Evolutionary conservation across 2,113 vertebrate species (phyloP).

Genomic region (Tichodroma muraria): DNA sequence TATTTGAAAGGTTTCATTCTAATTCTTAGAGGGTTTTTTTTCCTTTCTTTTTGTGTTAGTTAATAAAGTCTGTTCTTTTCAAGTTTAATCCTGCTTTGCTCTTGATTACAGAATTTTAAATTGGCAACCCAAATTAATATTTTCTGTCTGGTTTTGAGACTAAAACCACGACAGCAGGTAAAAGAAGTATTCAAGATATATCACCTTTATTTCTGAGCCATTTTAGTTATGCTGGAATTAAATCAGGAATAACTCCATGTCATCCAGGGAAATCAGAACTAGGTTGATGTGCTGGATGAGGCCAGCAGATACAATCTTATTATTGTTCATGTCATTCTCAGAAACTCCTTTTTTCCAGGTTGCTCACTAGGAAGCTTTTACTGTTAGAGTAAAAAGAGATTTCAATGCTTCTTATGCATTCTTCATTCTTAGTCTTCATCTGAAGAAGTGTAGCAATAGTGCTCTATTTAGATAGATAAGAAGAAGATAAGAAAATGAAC

Average conservation of each 20-base stretch:
- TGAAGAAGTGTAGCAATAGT: neutral
- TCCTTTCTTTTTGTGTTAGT: too few relatives aligned
- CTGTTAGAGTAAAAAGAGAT: neutral
- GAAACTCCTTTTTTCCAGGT: neutral
- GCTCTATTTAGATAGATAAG: neutral
- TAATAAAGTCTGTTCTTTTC: too few relatives aligned
- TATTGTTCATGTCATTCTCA: neutral
- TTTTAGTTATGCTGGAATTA: neutral
- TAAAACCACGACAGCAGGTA: too few relatives aligned
- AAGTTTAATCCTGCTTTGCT: too few relatives aligned
- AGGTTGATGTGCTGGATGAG: neutral
- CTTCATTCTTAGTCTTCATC: neutral
- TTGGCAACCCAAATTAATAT: too few relatives aligned
- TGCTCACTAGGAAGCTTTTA: neutral
- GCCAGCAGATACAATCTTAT: neutral
- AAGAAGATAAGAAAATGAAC: neutral
- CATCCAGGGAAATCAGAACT: neutral
- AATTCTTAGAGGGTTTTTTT: too few relatives aligned
- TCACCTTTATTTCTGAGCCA: neutral
- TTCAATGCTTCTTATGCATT: neutral
- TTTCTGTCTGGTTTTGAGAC: too few relatives aligned
- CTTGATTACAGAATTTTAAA: too few relatives aligned
- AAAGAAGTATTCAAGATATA: neutral
- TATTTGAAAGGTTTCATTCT: too few relatives aligned
- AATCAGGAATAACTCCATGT: neutral